Evolutionary conservation across 1,140 invertebrate genomes (phyloP).

Genomic region (Lineus longissimus): DNA sequence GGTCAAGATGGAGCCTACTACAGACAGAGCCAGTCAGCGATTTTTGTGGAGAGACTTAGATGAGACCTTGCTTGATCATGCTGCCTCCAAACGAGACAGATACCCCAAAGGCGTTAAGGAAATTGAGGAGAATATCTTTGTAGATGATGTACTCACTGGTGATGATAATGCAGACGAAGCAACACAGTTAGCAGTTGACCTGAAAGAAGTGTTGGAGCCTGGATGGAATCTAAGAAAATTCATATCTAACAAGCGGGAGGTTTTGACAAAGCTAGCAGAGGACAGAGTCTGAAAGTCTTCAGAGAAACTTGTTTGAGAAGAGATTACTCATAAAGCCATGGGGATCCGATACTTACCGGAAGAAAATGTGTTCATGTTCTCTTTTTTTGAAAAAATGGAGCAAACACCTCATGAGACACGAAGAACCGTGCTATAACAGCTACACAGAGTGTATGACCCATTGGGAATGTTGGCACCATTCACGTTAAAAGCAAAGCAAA

Average conservation of each 20-base stretch:
- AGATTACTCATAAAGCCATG: not conserved
- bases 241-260: not conserved
- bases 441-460: not conserved
- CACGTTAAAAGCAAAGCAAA: not conserved
- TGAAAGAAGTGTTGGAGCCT: not conserved
- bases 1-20: not conserved
- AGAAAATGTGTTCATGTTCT: not conserved
- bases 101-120: not conserved
- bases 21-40: not conserved
- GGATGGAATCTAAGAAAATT: not conserved
- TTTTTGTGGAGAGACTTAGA: constrained; percentile 5
- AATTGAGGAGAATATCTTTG: constrained; percentile 1
- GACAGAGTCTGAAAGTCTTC: not conserved
- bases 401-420: not conserved
- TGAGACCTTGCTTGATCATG: not conserved
- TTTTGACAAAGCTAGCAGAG: not conserved
- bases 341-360: not conserved
- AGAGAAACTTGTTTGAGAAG: not conserved
- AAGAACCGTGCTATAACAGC: not conserved
- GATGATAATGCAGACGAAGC: not conserved
- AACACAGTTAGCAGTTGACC: not conserved
- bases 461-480: not conserved
- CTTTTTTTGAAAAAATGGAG: constrained; percentile 1
- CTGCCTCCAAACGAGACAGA: not conserved
- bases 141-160: not conserved